Evolutionary conservation across 2,888 invertebrate genomes (phyloP), one percentile per base, ranked within the genome.

Genomic region (Tipula vernalis): DNA sequence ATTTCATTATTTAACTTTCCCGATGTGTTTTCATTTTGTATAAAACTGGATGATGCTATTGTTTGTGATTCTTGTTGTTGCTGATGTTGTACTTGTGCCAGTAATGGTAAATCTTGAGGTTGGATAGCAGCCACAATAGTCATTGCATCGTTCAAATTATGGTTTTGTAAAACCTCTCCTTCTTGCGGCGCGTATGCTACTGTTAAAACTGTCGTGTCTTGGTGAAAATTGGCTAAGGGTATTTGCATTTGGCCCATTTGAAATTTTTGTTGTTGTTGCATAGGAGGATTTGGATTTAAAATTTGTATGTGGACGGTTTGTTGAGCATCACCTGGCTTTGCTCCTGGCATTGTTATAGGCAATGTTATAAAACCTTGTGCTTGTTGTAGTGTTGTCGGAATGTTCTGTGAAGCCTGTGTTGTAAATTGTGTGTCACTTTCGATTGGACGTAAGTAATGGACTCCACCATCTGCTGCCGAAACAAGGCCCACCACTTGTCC

Each of bases 271-370:
- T 88, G 87, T 86, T 93, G 91, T 71, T 91, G 90, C 88, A 92
- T 89, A 90, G 93, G 91, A 89, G 94, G 88, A 88, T 92, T 94
- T 0, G 95, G 95, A 42, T 85, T 85, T 85, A 85, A 42, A 12
- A 85, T 85, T 42, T 96, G 96, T 87, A 96, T 96, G 91, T 96
- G 96, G 71, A 96, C 95, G 71, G 95, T 96, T 88, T 94, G 95
- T 89, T 95, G 95, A 0, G 96, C 95, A 89, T 96, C 96, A 88
- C 94, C 95, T 85, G 95, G 95, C 89, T 96, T 96, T 1, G 94
- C 92, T 4, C 96, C 96, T 0, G 96, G 95, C 91, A 96, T 94
- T 12, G 95, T 93, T 88, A 96, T 95, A 42, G 96, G 96, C 90
- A 96, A 91, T n/a, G 96, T 95, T 89, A 96, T 96, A 88, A 96